Conservation (phyloP, 1,140 invertebrate genomes). For the Harlomillsia oculata region DNA sequence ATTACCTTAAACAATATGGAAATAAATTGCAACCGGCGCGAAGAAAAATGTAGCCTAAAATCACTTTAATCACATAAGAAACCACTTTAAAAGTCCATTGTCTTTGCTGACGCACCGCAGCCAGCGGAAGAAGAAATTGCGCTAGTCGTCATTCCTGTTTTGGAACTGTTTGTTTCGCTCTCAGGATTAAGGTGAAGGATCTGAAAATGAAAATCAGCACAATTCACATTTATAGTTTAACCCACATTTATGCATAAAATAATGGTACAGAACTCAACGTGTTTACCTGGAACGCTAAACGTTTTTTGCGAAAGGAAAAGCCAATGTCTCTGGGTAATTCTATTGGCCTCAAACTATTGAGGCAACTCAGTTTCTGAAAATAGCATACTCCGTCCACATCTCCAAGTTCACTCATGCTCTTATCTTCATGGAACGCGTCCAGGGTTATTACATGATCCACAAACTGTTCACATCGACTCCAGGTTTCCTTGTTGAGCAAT, state of each 20-base stretch:
- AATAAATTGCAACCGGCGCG: too few relatives aligned
- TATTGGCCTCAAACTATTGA: slow-evolving; percentile 25
- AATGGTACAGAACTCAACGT: too few relatives aligned
- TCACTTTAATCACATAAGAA: too few relatives aligned
- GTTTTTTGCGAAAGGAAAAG: slow-evolving; percentile 31
- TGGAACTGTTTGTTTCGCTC: background rate
- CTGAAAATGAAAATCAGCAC: background rate
- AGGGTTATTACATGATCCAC: slow-evolving; percentile 28
- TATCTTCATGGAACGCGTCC: slow-evolving; percentile 24
- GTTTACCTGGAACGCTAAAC: slow-evolving; percentile 31
- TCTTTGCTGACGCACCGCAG: too few relatives aligned
- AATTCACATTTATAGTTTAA: too few relatives aligned
- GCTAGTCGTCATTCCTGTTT: too few relatives aligned
- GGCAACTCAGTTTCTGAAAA: slow-evolving; percentile 18
- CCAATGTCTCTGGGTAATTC: slow-evolving; percentile 26
- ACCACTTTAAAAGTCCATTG: too few relatives aligned
- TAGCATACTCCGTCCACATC: slow-evolving; percentile 33
- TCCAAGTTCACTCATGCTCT: slow-evolving; percentile 24
- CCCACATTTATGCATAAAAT: too few relatives aligned
- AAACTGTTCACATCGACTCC: slow-evolving; percentile 15
- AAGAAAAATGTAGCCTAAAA: too few relatives aligned
- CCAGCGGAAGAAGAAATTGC: too few relatives aligned
- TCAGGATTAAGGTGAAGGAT: background rate
- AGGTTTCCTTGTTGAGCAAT: background rate
- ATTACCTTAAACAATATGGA: too few relatives aligned